These are phyloP conservation scores for Meloe dianella DNA, from an alignment of 2,888 invertebrate genomes.

Conservation along the genomic window DNA sequence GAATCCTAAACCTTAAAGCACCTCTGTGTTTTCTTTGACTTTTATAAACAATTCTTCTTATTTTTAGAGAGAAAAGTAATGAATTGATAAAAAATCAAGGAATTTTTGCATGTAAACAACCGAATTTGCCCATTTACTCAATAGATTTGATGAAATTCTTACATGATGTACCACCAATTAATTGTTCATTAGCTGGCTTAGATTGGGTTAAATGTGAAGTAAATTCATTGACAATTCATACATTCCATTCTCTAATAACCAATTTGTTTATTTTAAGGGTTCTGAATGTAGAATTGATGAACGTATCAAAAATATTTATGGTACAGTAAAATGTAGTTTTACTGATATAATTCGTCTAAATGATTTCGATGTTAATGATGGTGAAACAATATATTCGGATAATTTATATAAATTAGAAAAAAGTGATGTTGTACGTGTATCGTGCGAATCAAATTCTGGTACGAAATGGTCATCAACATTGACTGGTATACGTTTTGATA, in stretches of 20 bases:
- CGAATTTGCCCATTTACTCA: conserved; percentile 69
- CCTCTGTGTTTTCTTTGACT: too few relatives aligned
- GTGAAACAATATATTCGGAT: conserved; percentile 61
- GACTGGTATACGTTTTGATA: conserved; percentile 65
- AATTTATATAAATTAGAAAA: conserved; percentile 67
- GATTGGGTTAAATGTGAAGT: conserved; percentile 85
- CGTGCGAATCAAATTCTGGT: conserved; percentile 63
- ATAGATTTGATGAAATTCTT: conserved; percentile 78
- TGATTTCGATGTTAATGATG: conserved; percentile 67
- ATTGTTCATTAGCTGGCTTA: conserved; percentile 65
- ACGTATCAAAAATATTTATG: conserved; percentile 58
- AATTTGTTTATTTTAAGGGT: conserved; percentile 48
- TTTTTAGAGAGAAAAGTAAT: conserved; percentile 60
- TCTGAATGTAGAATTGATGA: conserved; percentile 63
- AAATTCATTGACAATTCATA: conserved; percentile 41
- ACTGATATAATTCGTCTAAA: conserved; percentile 73
- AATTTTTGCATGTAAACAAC: conserved; percentile 67
- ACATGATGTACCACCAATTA: conserved; percentile 66
- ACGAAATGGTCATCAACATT: conserved; percentile 72
- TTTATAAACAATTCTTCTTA: too few relatives aligned
- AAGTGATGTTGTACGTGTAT: conserved; percentile 71
- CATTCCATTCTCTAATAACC: too few relatives aligned
- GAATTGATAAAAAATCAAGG: conserved; percentile 58
- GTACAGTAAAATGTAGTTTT: conserved; percentile 64
- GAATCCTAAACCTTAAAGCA: too few relatives aligned